Percentiles rank a stretch among this genome's conserved stretches.
These are phyloP conservation scores for Callospermophilus lateralis DNA, from an alignment of 2,113 vertebrate species.

Conservation along the genomic window DNA sequence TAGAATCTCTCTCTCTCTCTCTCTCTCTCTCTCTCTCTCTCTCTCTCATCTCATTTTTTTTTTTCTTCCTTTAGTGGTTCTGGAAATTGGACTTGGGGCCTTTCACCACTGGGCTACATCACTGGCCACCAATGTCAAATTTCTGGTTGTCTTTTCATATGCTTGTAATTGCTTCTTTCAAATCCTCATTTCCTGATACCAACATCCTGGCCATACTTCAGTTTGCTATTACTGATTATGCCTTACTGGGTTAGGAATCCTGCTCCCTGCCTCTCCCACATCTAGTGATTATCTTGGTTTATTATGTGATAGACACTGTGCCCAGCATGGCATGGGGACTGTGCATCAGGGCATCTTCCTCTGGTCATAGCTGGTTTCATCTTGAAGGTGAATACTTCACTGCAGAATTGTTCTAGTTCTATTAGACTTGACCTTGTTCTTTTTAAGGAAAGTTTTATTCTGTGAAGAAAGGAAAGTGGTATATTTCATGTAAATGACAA, in stretches of 20 bases:
- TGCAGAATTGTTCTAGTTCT: no score
- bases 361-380: no score
- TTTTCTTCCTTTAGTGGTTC: not conserved
- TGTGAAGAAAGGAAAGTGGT: not conserved
- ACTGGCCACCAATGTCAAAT: no score
- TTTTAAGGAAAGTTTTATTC: not conserved
- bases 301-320: not conserved
- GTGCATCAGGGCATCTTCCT: fast-evolving
- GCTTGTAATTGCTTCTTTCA: not conserved
- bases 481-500: not conserved
- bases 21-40: not conserved
- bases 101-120: no score
- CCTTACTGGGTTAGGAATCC: no score
- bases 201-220: not conserved
- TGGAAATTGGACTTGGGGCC: not conserved
- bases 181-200: not conserved
- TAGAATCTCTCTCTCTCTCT: not conserved
- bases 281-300: fast-evolving
- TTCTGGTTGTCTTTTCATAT: not conserved
- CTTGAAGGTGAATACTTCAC: no score
- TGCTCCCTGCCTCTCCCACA: not conserved
- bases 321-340: fast-evolving
- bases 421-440: not conserved
- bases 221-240: not conserved
- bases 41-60: no score